Evolutionary conservation across 1,140 invertebrate species (phyloP).

Genomic region (Tribolium castaneum): DNA sequence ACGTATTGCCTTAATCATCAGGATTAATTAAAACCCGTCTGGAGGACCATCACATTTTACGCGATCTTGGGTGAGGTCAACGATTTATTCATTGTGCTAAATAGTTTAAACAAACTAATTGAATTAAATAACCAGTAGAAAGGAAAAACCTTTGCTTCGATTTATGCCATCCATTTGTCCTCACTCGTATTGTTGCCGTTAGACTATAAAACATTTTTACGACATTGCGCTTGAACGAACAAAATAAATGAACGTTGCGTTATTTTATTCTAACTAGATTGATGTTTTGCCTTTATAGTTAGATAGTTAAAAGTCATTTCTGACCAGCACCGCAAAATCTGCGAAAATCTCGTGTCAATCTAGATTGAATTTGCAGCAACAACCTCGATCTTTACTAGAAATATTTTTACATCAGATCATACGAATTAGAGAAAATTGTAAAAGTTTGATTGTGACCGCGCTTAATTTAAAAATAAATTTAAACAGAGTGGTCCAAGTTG

Average conservation of each 20-base stretch:
- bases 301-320: background rate
- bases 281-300: constrained; percentile 25
- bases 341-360: background rate
- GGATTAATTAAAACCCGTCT: constrained; percentile 7
- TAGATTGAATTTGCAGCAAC: too few relatives aligned
- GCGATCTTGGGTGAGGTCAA: background rate
- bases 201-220: constrained; percentile 54
- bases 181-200: constrained; percentile 48
- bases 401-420: too few relatives aligned
- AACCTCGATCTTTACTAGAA: too few relatives aligned
- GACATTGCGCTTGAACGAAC: constrained; percentile 52
- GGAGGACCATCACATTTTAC: background rate
- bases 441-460: too few relatives aligned
- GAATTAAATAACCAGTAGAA: constrained; percentile 15
- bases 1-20: constrained; percentile 15
- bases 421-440: too few relatives aligned
- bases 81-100: background rate
- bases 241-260: constrained; percentile 47
- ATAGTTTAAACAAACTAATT: constrained; percentile 7
- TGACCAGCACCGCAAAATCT: background rate
- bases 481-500: too few relatives aligned
- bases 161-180: constrained; percentile 51
- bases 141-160: constrained; percentile 44
- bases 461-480: too few relatives aligned
- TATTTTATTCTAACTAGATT: constrained; percentile 44